Percentiles rank a stretch among this genome's conserved stretches.
These are phyloP conservation scores for Bacillus rossius DNA, from an alignment of 1,140 invertebrate genomes.

Conservation along the genomic window DNA sequence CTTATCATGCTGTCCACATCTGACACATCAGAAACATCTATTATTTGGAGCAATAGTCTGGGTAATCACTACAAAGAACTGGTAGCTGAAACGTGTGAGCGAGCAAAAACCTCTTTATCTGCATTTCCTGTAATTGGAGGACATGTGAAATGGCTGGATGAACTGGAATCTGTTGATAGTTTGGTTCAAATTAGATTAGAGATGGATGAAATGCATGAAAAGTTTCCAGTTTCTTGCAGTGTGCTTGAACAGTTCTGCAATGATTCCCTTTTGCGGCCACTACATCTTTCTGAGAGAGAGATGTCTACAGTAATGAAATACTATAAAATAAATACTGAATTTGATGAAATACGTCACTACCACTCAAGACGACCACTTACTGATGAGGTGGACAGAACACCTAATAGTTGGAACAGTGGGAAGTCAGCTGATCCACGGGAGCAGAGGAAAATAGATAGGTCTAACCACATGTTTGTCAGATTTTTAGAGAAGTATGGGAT, in stretches of 20 bases:
- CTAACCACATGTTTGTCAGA: not conserved
- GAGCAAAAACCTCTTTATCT: constrained; percentile 1
- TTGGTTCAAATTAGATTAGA: not conserved
- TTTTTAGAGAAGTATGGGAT: constrained; percentile 20
- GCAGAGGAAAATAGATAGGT: not conserved
- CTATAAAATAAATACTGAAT: not conserved
- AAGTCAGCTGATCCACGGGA: not conserved
- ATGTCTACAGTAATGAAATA: not conserved
- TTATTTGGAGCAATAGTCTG: not conserved
- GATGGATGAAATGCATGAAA: not conserved
- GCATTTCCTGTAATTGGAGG: not conserved
- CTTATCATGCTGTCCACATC: not conserved
- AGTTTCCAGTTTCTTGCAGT: not conserved
- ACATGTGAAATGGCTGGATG: not conserved
- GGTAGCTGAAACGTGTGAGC: not conserved
- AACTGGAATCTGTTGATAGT: not conserved
- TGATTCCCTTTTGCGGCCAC: not conserved
- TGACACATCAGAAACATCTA: not conserved
- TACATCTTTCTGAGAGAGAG: not conserved
- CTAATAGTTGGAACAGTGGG: not conserved
- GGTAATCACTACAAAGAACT: not conserved
- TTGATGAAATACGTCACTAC: not conserved
- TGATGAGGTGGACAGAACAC: not conserved
- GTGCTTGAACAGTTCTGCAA: not conserved
- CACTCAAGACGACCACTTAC: not conserved